Evolutionary conservation across 2,797 vertebrate species (phyloP), one percentile per base, ranked within the genome.

Genomic region (Neopelma chrysocephalum): DNA sequence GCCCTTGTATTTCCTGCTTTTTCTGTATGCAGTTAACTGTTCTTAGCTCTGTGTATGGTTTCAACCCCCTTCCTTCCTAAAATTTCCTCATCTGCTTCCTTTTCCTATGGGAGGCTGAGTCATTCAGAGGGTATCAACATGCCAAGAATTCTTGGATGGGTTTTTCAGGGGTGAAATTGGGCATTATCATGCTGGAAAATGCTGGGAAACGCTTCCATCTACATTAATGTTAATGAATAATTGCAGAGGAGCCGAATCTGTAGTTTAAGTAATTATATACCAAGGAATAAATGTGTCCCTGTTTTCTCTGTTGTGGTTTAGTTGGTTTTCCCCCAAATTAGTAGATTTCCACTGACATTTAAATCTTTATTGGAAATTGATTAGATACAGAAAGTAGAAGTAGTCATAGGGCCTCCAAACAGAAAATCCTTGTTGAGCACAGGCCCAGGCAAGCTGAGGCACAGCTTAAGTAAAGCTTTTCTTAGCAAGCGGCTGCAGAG

Each of bases 51-150:
- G 7, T 47, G 9, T 54, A 45, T 56, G 32, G 23, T 58, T 91
- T 82, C 82, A 68, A 42, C 1, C 3, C 29, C 56, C 54, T 85
- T 89, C 84, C 77, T 91, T 89, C 57, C 53, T 68, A 88, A 87
- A 90, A 93, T 86, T 88, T 42, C 57, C 26, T 45, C 10, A 38
- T 57, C 42, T 66, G 7, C 32, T 91, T 87, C 34, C 43, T 83
- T 93, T 86, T 78, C 53, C 76, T 54, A 14, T 23, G 32, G 61
- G 90, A 96, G 69, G 53, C 81, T 90, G 87, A 94, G 85, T 94
- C 65, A 94, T 81, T 61, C 0, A 0, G 17, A 34, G 34, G 25
- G 34, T 75, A 83, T 31, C 34, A 27, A 32, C 15, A 31, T 57
- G 69, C 80, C 65, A 86, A 23, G 47, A 91, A 90, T 83, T 87